A percentile compares a stretch with the other conserved stretches of the same genome.
These are phyloP conservation scores for Deilephila porcellus DNA, from an alignment of 2,888 invertebrate species.

Conservation along the genomic window DNA sequence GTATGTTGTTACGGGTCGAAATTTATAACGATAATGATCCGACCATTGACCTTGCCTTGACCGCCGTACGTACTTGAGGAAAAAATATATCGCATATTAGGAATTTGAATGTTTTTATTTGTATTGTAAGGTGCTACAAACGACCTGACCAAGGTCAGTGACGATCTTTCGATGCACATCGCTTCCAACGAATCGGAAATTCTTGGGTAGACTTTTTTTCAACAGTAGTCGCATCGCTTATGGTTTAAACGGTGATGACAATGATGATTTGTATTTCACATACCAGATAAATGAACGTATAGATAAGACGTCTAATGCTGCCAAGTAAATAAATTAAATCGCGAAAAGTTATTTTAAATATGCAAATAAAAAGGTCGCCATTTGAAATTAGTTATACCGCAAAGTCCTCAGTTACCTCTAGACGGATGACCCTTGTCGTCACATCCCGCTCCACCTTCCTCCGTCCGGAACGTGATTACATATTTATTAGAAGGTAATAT, in stretches of 20 bases:
- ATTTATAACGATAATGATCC: neutral
- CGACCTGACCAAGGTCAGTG: too few species aligned
- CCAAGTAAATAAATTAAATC: neutral
- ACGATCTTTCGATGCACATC: too few species aligned
- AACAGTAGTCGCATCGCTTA: too few species aligned
- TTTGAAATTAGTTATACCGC: neutral
- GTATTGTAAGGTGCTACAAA: neutral
- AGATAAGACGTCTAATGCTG: too few species aligned
- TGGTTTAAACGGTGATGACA: too few species aligned
- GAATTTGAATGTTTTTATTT: neutral
- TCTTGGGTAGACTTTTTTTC: too few species aligned
- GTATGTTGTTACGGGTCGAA: too few species aligned
- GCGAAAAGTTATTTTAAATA: neutral
- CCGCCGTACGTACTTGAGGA: neutral
- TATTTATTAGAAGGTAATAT: slow-evolving; percentile 3
- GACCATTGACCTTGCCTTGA: neutral
- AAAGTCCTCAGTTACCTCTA: neutral
- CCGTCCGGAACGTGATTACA: neutral
- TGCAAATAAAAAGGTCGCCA: neutral
- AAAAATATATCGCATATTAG: neutral
- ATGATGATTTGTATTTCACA: too few species aligned
- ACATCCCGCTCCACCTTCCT: slow-evolving; percentile 7
- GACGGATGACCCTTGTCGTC: neutral
- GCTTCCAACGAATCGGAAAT: too few species aligned
- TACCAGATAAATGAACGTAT: too few species aligned